These are phyloP conservation scores for Dromaius novaehollandiae DNA, from an alignment of 2,113 vertebrate species.

Conservation along the genomic window DNA sequence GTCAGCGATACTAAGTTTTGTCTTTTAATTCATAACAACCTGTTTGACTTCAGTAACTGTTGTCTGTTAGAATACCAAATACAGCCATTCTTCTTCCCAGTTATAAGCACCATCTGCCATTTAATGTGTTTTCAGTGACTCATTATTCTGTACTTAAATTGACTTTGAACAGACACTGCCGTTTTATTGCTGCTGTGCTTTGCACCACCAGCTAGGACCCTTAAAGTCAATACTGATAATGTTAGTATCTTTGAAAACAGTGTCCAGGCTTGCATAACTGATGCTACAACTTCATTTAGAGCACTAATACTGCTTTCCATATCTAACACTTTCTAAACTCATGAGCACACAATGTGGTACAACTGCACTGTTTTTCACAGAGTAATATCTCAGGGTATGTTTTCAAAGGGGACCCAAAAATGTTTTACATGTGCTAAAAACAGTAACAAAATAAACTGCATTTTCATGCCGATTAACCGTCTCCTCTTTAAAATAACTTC, in stretches of 20 bases:
- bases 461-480: background rate
- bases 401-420: background rate
- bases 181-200: constrained; percentile 23
- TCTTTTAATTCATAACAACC: constrained; percentile 18
- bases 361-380: background rate
- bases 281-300: background rate
- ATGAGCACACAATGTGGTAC: background rate
- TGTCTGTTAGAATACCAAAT: constrained; percentile 23
- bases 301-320: background rate
- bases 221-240: background rate
- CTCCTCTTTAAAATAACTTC: background rate
- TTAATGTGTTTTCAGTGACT: constrained; percentile 42
- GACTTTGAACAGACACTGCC: constrained; percentile 22
- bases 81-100: background rate
- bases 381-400: background rate
- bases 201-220: background rate
- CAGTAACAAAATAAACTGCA: background rate
- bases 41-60: background rate
- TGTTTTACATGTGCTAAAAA: background rate
- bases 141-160: constrained; percentile 20
- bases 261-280: background rate
- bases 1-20: background rate
- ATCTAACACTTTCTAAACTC: background rate
- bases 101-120: constrained; percentile 51
- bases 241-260: background rate